A percentile compares a stretch with the other conserved stretches of the same genome.
Evolutionary conservation across 2,113 vertebrate genomes (phyloP).

Genomic region (Gopherus evgoodei): DNA sequence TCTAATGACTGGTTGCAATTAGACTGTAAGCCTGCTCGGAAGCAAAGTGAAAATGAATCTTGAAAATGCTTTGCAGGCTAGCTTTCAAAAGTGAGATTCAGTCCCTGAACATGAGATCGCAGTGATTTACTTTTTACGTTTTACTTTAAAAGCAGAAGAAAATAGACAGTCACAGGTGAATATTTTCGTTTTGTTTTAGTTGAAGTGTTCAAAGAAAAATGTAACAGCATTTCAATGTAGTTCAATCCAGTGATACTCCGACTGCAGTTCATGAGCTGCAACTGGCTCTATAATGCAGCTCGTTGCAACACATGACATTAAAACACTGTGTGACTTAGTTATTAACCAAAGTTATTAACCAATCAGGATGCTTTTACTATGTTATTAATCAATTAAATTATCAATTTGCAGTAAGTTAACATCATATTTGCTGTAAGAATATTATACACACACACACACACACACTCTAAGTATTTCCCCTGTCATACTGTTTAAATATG

Average conservation of each 20-base stretch:
- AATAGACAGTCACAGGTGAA: background rate
- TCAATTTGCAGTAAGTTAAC: no score
- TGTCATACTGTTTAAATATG: no score
- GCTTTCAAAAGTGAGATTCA: background rate
- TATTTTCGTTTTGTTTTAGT: background rate
- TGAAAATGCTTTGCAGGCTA: background rate
- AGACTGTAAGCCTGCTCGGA: background rate
- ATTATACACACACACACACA: no score
- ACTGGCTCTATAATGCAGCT: background rate
- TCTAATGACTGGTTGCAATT: conserved; percentile 15
- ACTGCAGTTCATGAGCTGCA: background rate
- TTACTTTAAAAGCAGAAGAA: background rate
- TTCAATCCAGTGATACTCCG: background rate
- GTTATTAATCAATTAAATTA: no score
- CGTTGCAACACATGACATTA: background rate
- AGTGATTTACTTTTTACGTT: background rate
- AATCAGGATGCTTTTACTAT: no score
- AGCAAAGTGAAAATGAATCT: background rate
- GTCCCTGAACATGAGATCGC: background rate
- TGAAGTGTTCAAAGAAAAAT: background rate
- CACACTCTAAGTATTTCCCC: no score
- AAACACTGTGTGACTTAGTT: background rate
- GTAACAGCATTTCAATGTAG: background rate
- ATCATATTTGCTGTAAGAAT: no score
- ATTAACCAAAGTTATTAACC: no score